A percentile compares a stretch with the other conserved stretches of the same genome.
Evolutionary conservation across 2,113 vertebrate genomes (phyloP).

Genomic region (Alosa alosa): DNA sequence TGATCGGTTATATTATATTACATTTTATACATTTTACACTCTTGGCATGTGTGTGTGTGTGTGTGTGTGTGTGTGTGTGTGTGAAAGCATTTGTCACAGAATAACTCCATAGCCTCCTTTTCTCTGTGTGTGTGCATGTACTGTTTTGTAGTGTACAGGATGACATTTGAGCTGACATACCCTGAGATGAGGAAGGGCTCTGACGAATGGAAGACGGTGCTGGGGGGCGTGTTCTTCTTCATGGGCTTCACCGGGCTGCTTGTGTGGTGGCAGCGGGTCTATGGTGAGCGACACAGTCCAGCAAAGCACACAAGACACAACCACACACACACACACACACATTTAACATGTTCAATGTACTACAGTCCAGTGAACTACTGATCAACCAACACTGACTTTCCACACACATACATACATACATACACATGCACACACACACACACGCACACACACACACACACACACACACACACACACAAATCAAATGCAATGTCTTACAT

Average conservation of each 20-base stretch:
- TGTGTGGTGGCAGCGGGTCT: conserved; percentile 75
- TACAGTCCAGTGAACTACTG: no score
- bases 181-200: conserved; percentile 76
- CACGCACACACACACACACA: no score
- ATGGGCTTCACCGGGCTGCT: conserved; percentile 69
- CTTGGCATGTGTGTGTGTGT: neutral
- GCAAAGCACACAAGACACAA: neutral
- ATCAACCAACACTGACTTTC: neutral
- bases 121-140: neutral
- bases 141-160: conserved; percentile 74
- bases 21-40: neutral
- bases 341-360: neutral
- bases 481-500: neutral
- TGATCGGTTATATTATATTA: neutral
- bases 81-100: neutral
- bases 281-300: conserved; percentile 67
- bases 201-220: conserved; percentile 78
- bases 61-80: no score
- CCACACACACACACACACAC: neutral
- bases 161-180: conserved; percentile 74
- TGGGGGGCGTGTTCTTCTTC: conserved; percentile 69
- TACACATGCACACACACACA: no score
- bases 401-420: no score
- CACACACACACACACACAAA: neutral
- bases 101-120: neutral